Conservation (phyloP, 2,113 vertebrate species). For the Pristiophorus japonicus region DNA sequence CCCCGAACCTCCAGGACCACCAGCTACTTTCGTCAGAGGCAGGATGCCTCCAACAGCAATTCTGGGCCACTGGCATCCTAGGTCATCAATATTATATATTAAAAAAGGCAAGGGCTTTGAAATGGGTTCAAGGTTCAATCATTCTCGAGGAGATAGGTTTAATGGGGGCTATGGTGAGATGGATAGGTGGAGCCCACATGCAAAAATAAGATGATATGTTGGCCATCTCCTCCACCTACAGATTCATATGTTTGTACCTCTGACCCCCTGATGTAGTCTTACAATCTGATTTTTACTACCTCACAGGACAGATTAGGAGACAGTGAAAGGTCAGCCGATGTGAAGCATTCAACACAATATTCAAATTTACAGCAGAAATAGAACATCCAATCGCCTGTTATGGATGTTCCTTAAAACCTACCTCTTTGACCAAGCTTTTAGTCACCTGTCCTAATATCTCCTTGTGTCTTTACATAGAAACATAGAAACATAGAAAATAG, state of each 20-base stretch:
- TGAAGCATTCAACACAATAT: not conserved
- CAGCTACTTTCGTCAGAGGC: too few species aligned
- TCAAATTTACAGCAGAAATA: not conserved
- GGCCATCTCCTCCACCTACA: not conserved
- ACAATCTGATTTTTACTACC: not conserved
- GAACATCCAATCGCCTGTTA: not conserved
- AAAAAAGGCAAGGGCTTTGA: too few species aligned
- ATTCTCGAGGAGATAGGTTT: not conserved
- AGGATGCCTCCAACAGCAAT: too few species aligned
- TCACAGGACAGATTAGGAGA: not conserved
- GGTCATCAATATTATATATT: too few species aligned
- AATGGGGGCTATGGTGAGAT: not conserved
- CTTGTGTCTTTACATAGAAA: too few species aligned
- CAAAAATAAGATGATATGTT: not conserved
- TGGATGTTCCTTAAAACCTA: too few species aligned
- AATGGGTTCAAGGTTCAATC: not conserved
- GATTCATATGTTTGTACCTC: not conserved
- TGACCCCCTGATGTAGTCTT: not conserved
- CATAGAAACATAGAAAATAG: too few species aligned
- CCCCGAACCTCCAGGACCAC: too few species aligned
- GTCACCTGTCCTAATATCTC: not conserved
- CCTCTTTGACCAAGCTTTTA: not conserved
- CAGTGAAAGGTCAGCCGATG: not conserved
- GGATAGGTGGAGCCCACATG: not conserved
- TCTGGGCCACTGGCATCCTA: too few species aligned